Evolutionary conservation across 2,888 invertebrate species (phyloP).

Genomic region (Pachycephus smyrnensis): DNA sequence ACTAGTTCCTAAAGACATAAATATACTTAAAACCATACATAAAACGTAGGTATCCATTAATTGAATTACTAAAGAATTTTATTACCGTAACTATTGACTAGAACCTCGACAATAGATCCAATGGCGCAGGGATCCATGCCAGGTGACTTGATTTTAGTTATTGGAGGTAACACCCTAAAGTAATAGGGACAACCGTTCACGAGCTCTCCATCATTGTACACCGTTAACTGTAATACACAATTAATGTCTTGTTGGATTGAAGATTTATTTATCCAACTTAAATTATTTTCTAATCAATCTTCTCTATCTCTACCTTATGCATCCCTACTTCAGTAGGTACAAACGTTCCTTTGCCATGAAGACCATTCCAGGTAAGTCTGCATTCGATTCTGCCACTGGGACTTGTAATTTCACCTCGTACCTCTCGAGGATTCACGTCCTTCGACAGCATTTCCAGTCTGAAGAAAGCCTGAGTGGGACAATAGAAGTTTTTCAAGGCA

Average conservation of each 20-base stretch:
- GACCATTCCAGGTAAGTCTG: constrained; percentile 64
- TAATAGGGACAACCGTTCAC: constrained; percentile 77
- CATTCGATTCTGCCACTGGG: constrained; percentile 77
- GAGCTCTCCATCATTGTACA: constrained; percentile 72
- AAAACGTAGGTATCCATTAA: background rate
- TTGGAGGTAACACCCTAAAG: constrained; percentile 88
- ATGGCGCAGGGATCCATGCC: constrained; percentile 96
- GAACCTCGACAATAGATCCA: constrained; percentile 94
- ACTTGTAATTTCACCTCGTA: constrained; percentile 82
- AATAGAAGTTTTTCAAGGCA: background rate
- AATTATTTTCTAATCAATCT: background rate
- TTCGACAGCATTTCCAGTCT: constrained; percentile 79
- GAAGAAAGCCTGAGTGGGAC: constrained; percentile 77
- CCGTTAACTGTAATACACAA: constrained; percentile 67
- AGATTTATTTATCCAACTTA: background rate
- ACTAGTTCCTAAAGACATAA: constrained; percentile 58
- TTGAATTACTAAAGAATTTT: background rate
- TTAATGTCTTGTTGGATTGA: background rate
- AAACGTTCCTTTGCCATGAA: constrained; percentile 82
- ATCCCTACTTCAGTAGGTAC: constrained; percentile 92
- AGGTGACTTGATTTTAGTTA: constrained; percentile 88
- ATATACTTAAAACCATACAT: background rate
- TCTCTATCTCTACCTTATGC: constrained; percentile 75
- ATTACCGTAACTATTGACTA: constrained; percentile 85
- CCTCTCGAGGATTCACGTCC: constrained; percentile 79